Evolutionary conservation across 1,140 invertebrate species (phyloP).

Genomic region (Idris sp.): DNA sequence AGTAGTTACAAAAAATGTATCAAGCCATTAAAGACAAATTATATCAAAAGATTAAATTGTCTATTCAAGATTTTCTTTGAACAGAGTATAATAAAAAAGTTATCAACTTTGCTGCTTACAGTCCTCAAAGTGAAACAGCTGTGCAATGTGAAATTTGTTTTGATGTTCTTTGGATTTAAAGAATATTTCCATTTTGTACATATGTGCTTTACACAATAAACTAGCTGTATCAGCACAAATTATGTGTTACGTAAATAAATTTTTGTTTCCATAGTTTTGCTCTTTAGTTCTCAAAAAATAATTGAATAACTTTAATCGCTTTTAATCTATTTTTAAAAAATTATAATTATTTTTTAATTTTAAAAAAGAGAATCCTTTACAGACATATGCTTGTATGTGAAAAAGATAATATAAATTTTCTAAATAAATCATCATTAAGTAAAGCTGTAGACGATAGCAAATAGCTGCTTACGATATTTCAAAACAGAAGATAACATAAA

Average conservation of each 20-base stretch:
- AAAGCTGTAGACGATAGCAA: constrained; percentile 25
- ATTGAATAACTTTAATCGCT: neutral
- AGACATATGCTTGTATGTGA: no score
- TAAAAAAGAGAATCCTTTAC: no score
- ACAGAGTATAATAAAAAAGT: constrained; percentile 34
- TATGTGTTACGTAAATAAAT: constrained; percentile 16
- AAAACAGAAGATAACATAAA: constrained; percentile 26
- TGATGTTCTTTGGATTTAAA: constrained; percentile 38
- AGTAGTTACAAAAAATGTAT: constrained; percentile 10
- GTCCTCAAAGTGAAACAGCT: constrained; percentile 50
- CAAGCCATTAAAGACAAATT: constrained; percentile 14
- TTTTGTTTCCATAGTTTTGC: neutral
- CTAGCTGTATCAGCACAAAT: constrained; percentile 14
- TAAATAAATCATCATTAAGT: constrained; percentile 15
- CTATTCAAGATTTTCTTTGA: constrained; percentile 25
- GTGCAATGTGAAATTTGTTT: constrained; percentile 39
- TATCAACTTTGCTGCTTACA: constrained; percentile 41
- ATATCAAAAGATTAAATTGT: constrained; percentile 37
- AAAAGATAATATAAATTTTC: no score
- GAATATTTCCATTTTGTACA: constrained; percentile 36
- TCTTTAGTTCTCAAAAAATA: neutral
- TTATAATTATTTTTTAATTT: no score
- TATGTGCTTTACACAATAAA: constrained; percentile 9
- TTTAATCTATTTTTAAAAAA: no score
- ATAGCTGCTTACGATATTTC: constrained; percentile 16